Percentiles rank a stretch among this genome's conserved stretches.
Conservation (phyloP, 1,140 invertebrate genomes). For the Euura lappo region DNA sequence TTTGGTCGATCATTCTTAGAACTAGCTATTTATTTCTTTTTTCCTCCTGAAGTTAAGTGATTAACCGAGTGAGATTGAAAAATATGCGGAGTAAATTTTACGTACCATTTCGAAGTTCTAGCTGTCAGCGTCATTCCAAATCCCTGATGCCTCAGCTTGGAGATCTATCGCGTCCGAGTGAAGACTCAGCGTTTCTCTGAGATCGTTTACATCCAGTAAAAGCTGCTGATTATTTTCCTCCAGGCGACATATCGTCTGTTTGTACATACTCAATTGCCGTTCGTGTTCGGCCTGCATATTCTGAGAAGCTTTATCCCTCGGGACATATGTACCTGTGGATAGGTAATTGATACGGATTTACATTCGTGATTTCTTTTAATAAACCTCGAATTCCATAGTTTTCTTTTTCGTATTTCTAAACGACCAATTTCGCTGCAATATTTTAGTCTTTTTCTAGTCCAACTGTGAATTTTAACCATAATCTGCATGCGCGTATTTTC, state of each 20-base stretch:
- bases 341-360: background rate
- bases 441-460: no score
- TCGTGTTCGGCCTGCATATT: conserved; percentile 29
- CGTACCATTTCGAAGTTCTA: background rate
- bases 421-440: no score
- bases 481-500: no score
- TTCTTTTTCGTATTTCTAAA: no score
- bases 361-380: no score
- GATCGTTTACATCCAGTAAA: conserved; percentile 36
- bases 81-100: background rate
- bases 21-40: no score
- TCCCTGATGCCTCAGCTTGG: conserved; percentile 30
- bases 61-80: no score
- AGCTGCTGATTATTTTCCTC: conserved; percentile 40
- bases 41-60: no score
- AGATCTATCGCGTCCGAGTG: conserved; percentile 26
- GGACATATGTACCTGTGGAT: conserved; percentile 30
- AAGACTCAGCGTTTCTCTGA: conserved; percentile 31
- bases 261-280: conserved; percentile 31
- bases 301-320: conserved; percentile 28
- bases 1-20: no score
- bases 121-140: conserved; percentile 20
- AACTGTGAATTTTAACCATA: no score
- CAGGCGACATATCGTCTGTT: conserved; percentile 37
- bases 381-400: no score